These are phyloP conservation scores for Thysanoteuthis rhombus DNA, from an alignment of 2,888 invertebrate genomes.

Conservation along the genomic window DNA sequence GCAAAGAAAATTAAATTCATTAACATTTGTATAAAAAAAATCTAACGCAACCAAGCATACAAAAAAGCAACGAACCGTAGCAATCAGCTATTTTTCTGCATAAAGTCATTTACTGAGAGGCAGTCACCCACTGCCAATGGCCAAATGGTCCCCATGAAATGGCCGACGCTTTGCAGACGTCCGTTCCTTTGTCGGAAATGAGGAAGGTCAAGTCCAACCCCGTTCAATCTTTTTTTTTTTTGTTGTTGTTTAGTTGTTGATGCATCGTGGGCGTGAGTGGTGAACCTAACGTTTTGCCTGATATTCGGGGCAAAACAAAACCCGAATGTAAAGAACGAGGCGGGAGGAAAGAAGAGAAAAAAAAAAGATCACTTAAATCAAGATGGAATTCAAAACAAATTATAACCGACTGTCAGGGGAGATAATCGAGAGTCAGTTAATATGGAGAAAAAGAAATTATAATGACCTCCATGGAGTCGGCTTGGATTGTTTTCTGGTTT, in stretches of 20 bases:
- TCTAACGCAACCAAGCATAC: neutral
- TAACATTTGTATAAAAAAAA: neutral
- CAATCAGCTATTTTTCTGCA: neutral
- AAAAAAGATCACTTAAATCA: neutral
- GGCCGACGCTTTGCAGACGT: neutral
- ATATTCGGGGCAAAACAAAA: neutral
- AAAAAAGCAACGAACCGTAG: neutral
- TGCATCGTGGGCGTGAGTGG: neutral
- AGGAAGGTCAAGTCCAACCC: neutral
- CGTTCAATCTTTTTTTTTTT: neutral
- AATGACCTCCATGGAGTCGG: too few species aligned
- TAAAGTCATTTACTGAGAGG: neutral
- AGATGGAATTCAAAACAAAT: neutral
- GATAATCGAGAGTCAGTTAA: neutral
- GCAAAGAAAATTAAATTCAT: neutral
- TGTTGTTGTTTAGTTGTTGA: neutral
- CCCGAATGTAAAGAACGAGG: neutral
- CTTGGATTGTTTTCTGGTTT: too few species aligned
- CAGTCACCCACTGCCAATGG: neutral
- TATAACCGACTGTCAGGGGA: neutral
- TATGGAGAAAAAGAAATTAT: too few species aligned
- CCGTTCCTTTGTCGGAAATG: neutral
- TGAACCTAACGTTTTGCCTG: neutral
- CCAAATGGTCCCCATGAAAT: neutral
- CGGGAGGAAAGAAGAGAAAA: too few species aligned